Evolutionary conservation across 2,888 invertebrate species (phyloP).

Genomic region (Geophilus truncorum): DNA sequence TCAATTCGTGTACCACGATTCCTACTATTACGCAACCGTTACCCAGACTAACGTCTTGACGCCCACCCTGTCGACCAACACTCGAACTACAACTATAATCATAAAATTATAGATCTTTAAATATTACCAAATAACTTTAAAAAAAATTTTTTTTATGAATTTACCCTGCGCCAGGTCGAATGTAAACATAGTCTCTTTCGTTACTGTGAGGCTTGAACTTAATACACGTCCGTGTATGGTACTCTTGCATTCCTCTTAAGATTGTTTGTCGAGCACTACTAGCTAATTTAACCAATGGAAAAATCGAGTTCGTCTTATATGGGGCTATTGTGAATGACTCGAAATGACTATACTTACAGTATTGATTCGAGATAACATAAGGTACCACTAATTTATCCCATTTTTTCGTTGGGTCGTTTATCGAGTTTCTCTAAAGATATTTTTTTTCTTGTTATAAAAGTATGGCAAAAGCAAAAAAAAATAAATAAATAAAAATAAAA

Average conservation of each 20-base stretch:
- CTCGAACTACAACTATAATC: conserved; percentile 51
- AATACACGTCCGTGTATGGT: conserved; percentile 48
- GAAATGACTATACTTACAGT: background rate
- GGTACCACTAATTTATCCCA: conserved; percentile 45
- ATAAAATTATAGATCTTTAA: too few relatives aligned
- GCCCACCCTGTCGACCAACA: background rate
- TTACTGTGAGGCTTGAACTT: conserved; percentile 44
- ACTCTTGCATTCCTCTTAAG: conserved; percentile 45
- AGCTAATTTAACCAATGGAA: background rate
- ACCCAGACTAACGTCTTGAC: background rate
- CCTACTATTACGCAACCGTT: background rate
- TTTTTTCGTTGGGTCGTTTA: conserved; percentile 40
- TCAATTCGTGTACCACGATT: conserved; percentile 52
- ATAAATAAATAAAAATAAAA: background rate
- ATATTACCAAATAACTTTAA: background rate
- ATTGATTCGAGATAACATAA: conserved; percentile 39
- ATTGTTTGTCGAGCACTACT: background rate
- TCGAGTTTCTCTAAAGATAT: conserved; percentile 41
- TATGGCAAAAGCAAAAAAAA: too few relatives aligned
- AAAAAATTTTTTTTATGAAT: background rate
- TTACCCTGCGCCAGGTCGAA: conserved; percentile 29
- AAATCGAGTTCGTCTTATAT: background rate
- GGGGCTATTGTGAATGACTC: background rate
- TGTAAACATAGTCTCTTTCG: conserved; percentile 43
- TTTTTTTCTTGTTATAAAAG: too few relatives aligned